A percentile compares a stretch with the other conserved stretches of the same genome.
phyloP scores from a whole-genome alignment of 2,113 vertebrate species.

The Eubucco bourcierii region DNA sequence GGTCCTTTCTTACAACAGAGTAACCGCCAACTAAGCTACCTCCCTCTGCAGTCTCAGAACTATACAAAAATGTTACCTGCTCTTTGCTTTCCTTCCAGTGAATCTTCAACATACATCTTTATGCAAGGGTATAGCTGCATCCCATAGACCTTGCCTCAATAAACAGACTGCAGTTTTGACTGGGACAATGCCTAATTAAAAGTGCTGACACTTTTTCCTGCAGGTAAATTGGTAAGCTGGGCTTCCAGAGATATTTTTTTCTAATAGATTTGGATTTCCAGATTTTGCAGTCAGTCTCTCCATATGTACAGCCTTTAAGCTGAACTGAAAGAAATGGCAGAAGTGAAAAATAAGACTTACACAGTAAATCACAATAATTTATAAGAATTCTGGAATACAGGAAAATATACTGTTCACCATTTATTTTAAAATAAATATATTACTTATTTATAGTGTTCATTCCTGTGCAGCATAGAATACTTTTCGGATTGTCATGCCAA shows the following conservation, averaged over 20 bases:
- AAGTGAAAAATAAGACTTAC: slow-evolving; percentile 36
- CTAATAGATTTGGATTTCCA: slow-evolving; percentile 15
- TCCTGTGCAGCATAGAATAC: background rate
- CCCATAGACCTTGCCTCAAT: background rate
- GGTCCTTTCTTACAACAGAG: background rate
- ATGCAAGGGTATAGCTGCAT: background rate
- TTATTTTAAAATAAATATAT: slow-evolving; percentile 23
- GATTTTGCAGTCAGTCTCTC: background rate
- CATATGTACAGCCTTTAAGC: background rate
- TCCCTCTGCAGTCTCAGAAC: background rate
- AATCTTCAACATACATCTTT: background rate
- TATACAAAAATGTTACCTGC: rapidly evolving
- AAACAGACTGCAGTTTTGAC: background rate
- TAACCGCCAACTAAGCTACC: background rate
- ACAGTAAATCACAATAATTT: slow-evolving; percentile 38
- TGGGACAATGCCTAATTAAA: background rate
- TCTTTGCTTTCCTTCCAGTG: background rate
- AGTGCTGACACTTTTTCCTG: background rate
- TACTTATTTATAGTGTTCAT: slow-evolving; percentile 34
- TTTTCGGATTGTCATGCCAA: slow-evolving; percentile 25
- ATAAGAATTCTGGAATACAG: background rate
- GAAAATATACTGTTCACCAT: slow-evolving; percentile 6
- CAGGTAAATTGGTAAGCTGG: background rate
- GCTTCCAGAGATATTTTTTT: background rate
- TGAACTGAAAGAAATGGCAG: slow-evolving; percentile 33